Conservation (phyloP, 2,797 vertebrate species). For the Valencia hispanica region DNA sequence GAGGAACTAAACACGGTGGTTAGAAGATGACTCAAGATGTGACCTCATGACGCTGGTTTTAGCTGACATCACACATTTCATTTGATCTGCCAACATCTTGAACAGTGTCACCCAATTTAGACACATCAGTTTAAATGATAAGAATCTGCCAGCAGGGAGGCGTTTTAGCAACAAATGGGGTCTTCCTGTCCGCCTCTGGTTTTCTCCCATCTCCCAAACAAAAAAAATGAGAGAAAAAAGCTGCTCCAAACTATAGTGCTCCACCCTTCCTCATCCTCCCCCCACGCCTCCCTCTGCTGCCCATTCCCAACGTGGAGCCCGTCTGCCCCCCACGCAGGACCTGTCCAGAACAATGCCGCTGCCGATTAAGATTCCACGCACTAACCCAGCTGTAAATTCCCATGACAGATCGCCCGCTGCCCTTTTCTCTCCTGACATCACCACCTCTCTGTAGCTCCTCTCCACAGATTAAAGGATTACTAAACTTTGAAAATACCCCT, state of each 20-base stretch:
- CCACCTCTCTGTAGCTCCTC: constrained; percentile 76
- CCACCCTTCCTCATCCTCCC: not conserved
- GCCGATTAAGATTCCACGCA: constrained; percentile 82
- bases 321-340: constrained; percentile 69
- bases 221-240: constrained; percentile 23
- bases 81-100: too few relatives aligned
- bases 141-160: not conserved
- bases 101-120: too few relatives aligned
- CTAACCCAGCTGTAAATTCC: constrained; percentile 83
- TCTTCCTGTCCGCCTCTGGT: constrained; percentile 11
- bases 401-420: constrained; percentile 75
- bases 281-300: not conserved
- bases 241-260: constrained; percentile 38
- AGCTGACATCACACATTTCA: not conserved
- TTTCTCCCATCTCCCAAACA: constrained; percentile 35
- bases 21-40: not conserved
- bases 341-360: constrained; percentile 72
- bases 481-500: constrained; percentile 69
- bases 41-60: not conserved
- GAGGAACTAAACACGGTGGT: not conserved
- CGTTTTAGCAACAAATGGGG: not conserved
- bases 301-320: constrained; percentile 46
- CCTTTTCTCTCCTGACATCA: constrained; percentile 82
- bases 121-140: not conserved
- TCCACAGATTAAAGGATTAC: constrained; percentile 80